These are phyloP conservation scores for Caenorhabditis panamensis DNA, from an alignment of 2,888 invertebrate species.

Conservation along the genomic window DNA sequence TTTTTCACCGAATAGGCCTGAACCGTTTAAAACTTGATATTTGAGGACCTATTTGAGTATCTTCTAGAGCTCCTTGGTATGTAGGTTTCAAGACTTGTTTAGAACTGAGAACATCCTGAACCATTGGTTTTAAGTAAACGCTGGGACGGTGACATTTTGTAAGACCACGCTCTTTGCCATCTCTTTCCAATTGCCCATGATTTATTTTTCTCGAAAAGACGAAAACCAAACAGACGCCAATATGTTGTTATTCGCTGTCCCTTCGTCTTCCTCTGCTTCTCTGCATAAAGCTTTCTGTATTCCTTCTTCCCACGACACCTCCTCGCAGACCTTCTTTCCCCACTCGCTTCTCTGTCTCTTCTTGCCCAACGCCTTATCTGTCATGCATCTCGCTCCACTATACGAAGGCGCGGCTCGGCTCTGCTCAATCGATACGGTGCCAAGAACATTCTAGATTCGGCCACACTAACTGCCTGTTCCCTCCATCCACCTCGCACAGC, in stretches of 20 bases:
- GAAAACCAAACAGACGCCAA: too few relatives aligned
- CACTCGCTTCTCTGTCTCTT: background rate
- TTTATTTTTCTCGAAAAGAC: too few relatives aligned
- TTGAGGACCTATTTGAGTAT: too few relatives aligned
- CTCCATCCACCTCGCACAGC: background rate
- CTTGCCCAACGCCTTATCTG: background rate
- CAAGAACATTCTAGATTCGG: conserved; percentile 11
- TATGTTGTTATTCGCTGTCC: background rate
- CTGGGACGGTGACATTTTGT: too few relatives aligned
- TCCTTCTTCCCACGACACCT: background rate
- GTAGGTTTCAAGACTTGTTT: too few relatives aligned
- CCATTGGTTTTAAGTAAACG: background rate
- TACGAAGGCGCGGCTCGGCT: background rate
- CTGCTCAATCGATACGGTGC: conserved; percentile 17
- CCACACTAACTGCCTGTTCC: background rate
- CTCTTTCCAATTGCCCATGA: too few relatives aligned
- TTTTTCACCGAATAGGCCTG: too few relatives aligned
- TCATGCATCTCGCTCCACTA: background rate
- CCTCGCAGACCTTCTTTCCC: background rate
- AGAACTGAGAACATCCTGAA: background rate
- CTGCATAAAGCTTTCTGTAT: background rate
- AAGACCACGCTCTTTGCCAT: background rate
- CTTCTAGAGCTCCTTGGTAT: too few relatives aligned
- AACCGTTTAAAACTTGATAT: too few relatives aligned
- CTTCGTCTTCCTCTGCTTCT: background rate